Evolutionary conservation across 2,113 vertebrate species (phyloP), one percentile per base, ranked within the genome.

Genomic region (Gambusia holbrooki): DNA sequence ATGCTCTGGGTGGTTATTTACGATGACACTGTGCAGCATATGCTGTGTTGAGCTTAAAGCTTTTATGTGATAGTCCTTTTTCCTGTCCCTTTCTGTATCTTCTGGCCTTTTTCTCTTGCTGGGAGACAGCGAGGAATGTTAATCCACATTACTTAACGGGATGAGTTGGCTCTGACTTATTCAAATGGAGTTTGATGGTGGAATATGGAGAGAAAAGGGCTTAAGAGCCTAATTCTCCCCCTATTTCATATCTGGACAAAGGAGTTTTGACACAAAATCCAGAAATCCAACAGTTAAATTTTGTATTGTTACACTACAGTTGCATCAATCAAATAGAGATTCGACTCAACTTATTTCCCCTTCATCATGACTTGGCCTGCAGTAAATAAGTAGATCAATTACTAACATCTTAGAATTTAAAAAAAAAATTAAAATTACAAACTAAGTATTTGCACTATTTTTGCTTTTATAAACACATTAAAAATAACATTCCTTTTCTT

Each of bases 1-100:
- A 88, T 82, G 71, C 82, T 84, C 74, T 65, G 48, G 73, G 22
- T 25, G 28, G 64, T 60, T 81, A 88, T 92, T 91, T 89, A 87
- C 83, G 79, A 22, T 64, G 28, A 17, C 40, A 69, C 61, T 76
- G 65, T 64, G 40, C 74, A 62, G 63, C 71, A 68, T 77, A 65
- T 73, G 48, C 65, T 83, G 75, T 2, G 2, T n/a, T 68, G 35
- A 71, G 66, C 3, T 5, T 80, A 60, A 61, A 61, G 67, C 73
- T 74, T 80, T 51, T 73, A 12, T 37, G 51, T n/a, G 33, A 3
- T 67, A 1, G 62, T 25, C 17, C 14, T 51, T n/a, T 40, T 25
- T 4, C 71, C 64, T 58, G 27, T 14, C 64, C 35, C 51, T 54
- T 60, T 71, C 65, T 66, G 1, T 63, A 62, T 80, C 42, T 68